Base-by-base conservation (phyloP, 2,113 vertebrate genomes). In the Periophthalmodon schlosseri region DNA sequence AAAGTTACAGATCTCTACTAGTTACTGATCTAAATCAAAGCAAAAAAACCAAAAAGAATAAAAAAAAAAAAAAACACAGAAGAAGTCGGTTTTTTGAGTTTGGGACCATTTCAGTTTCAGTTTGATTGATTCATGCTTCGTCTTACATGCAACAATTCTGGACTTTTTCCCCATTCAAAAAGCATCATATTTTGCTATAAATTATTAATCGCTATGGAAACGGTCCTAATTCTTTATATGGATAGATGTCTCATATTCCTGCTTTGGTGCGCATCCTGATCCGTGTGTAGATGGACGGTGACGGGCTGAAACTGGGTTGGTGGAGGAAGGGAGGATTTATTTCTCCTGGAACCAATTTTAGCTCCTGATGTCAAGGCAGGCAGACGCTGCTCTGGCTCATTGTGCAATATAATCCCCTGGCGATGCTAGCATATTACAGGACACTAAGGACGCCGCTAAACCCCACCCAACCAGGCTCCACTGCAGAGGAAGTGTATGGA, bases 281-380 rank as follows among this genome's bases (percentile, higher is more conserved):
- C 54, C 13, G n/a, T 18, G 46, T 46, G 14, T 20, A 64, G 12
- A 52, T 52, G 60, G 64, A 24, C 60, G 69, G 68, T 69, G 33
- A 57, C 57, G 65, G 65, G 67, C 39, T 50, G 70, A 52, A 82
- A 70, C 20, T 20, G 65, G 75, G 72, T 68, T 52, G 58, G 50
- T 52, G 33, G 72, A 69, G 69, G 79, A 73, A 71, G 75, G 80
- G 79, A 84, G 88, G 87, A 91, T 92, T 93, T 88, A 88, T 89
- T 94, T 91, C 88, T 28, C 79, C 69, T 64, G 46, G 80, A 86
- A 90, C 89, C 93, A 93, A 90, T 93, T 94, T 91, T 93, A 93
- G 91, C 82, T 49, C 28, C 70, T 94, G 92, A 92, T 91, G 91
- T 93, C 91, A 91, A 89, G 84, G 87, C 86, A 77, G 82, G 86